These are phyloP conservation scores for Procavia capensis DNA, from an alignment of 2,113 vertebrate species.

Conservation along the genomic window DNA sequence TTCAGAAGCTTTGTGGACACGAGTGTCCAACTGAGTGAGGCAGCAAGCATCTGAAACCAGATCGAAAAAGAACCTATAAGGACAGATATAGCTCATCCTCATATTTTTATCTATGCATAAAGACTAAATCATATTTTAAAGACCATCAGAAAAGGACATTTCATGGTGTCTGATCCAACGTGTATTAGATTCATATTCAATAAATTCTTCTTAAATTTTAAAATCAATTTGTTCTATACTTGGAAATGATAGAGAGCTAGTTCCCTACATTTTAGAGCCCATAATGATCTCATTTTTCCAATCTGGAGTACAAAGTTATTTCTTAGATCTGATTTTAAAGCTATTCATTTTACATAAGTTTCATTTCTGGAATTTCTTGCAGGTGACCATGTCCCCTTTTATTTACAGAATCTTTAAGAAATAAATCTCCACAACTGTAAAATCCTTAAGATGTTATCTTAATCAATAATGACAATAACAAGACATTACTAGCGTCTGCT, in stretches of 20 bases:
- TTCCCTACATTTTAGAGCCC: background rate
- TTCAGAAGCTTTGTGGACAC: background rate
- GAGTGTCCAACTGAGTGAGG: background rate
- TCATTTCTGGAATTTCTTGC: slow-evolving; percentile 29
- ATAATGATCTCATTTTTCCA: background rate
- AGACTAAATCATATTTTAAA: background rate
- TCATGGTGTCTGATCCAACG: background rate
- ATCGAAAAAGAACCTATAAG: background rate
- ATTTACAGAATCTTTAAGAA: background rate
- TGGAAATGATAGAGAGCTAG: background rate
- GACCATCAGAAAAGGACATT: background rate
- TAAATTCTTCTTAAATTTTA: slow-evolving; percentile 18
- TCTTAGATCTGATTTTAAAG: background rate
- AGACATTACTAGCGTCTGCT: background rate
- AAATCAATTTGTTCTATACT: background rate
- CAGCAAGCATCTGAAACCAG: background rate
- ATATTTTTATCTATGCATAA: background rate
- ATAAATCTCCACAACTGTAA: background rate
- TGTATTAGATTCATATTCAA: background rate
- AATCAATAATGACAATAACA: background rate
- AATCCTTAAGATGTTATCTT: background rate
- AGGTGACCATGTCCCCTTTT: background rate
- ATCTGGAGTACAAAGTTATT: background rate
- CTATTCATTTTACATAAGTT: background rate
- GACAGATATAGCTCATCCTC: background rate